Evolutionary conservation across 1,140 invertebrate species (phyloP), one percentile per base, ranked within the genome.

Genomic region (Hylaeus anthracinus): DNA sequence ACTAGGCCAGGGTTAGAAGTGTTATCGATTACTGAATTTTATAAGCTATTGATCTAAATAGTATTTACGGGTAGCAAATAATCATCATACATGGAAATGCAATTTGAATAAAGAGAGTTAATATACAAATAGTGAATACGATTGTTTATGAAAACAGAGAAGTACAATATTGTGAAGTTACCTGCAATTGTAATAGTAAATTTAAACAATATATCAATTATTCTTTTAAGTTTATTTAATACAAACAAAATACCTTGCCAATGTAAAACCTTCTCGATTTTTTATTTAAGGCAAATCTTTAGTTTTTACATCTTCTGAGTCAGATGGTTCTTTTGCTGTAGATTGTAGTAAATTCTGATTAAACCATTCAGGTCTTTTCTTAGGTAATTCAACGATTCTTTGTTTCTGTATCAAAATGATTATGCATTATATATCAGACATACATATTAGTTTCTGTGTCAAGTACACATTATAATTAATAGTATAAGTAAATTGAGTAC

Each of bases 311-410:
- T 96, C 95, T 85, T 94, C 96, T 10, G 94, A 95, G 43, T 95
- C 93, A 2, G 95, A 94, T 41, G 95, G 94, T 84, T 95, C 93
- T 85, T 96, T 94, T 39, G 96, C 96, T 43, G 95, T 95, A 91
- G 96, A 96, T 87, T 98, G 95, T 41, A 98, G 89, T 63, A 98
- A 93, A 94, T 98, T 98, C 89, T 95, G 95, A 85, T 95, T 94
- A 88, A 97, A 98, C 97, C 97, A 98, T 43, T 94, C 84, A 37
- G 97, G 97, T 76, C 97, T 93, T 78, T 95, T 93, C 90, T 96
- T 97, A 60, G 95, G 91, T 89, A 97, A 94, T 94, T 98, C 96
- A 2, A 98, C 94, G 69, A 97, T 94, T 81, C 95, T 93, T 90
- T 97, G 96, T 5, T 93, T 93, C 92, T 95, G 72, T 77, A 81